Evolutionary conservation across 2,797 vertebrate genomes (phyloP).

Genomic region (Zalophus californianus): DNA sequence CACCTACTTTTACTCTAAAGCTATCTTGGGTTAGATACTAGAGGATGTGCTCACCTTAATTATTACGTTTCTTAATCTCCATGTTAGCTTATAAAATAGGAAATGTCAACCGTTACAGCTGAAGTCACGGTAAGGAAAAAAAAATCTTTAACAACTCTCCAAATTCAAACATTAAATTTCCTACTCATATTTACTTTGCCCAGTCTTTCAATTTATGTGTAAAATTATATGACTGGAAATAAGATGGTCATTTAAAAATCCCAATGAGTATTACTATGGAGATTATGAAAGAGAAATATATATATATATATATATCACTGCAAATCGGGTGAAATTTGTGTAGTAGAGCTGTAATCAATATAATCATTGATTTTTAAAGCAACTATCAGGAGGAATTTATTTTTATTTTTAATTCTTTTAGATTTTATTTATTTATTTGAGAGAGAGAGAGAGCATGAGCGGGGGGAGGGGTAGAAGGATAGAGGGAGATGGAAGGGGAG

Average conservation of each 20-base stretch:
- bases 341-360: not conserved
- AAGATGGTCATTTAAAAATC: not conserved
- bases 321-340: not conserved
- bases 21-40: not conserved
- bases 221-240: not conserved
- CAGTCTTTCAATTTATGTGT: not conserved
- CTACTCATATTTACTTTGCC: not conserved
- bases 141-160: not conserved
- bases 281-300: not conserved
- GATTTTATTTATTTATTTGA: too few species aligned
- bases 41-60: not conserved
- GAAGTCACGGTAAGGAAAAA: not conserved
- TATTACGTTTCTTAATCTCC: not conserved
- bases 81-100: not conserved
- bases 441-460: too few species aligned
- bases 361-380: constrained; percentile 13
- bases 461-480: too few species aligned
- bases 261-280: not conserved
- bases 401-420: too few species aligned
- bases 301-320: too few species aligned
- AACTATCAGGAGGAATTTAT: not conserved
- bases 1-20: not conserved
- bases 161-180: not conserved
- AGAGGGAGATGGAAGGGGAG: too few species aligned
- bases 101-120: not conserved